phyloP scores from a whole-genome alignment of 2,113 vertebrate genomes.

The Bubo scandiacus region DNA sequence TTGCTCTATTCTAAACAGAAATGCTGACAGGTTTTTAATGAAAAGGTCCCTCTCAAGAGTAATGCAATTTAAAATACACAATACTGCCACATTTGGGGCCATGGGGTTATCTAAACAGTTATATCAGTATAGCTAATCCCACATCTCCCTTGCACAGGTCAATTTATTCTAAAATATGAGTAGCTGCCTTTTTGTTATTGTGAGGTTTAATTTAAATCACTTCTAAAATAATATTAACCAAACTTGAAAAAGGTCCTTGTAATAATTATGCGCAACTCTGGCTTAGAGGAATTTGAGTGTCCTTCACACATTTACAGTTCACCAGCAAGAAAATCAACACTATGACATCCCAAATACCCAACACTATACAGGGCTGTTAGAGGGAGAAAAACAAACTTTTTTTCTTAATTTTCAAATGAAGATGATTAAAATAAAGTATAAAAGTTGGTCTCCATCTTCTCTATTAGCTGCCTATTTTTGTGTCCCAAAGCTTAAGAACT shows the following conservation, averaged over 20 bases:
- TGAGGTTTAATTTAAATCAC: background rate
- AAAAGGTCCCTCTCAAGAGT: background rate
- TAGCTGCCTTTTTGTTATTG: background rate
- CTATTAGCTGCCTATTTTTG: background rate
- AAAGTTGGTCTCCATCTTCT: background rate
- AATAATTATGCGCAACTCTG: background rate
- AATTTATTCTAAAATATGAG: background rate
- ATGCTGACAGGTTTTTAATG: background rate
- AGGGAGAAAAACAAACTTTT: background rate
- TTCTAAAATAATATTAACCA: background rate
- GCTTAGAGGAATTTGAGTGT: background rate
- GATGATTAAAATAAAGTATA: background rate
- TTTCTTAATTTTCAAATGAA: background rate
- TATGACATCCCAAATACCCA: background rate
- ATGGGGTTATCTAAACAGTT: background rate
- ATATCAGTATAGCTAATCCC: background rate
- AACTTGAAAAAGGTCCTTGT: background rate
- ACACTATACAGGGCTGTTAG: background rate
- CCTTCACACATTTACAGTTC: background rate
- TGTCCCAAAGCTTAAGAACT: background rate
- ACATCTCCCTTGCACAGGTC: background rate
- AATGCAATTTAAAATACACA: background rate
- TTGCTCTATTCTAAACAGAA: background rate
- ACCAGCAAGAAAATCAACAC: background rate
- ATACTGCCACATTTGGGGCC: background rate